These are phyloP conservation scores for Harpagifer antarcticus DNA, from an alignment of 2,797 vertebrate species.

Conservation along the genomic window DNA sequence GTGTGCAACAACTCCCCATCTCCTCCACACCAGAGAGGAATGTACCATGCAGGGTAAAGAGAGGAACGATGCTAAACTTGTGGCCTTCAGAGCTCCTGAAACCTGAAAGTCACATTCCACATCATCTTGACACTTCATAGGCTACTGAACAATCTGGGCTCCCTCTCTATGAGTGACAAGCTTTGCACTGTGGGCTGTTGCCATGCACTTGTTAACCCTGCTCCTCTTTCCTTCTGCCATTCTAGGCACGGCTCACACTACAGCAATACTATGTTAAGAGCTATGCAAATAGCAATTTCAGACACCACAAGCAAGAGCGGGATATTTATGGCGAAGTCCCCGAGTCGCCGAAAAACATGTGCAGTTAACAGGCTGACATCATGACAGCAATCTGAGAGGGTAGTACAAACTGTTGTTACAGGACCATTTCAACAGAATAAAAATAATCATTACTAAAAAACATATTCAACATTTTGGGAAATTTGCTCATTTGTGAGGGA, in stretches of 20 bases:
- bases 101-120: constrained; percentile 81
- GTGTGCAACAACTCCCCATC: constrained; percentile 57
- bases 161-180: constrained; percentile 75
- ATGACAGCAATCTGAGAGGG: constrained; percentile 25
- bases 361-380: constrained; percentile 36
- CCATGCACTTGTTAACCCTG: constrained; percentile 80
- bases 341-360: constrained; percentile 41
- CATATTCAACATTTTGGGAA: not conserved
- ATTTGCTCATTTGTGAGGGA: not conserved
- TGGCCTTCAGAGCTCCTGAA: constrained; percentile 62
- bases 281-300: constrained; percentile 71
- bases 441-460: not conserved
- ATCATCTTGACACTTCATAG: constrained; percentile 64
- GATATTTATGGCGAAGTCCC: constrained; percentile 70
- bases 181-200: constrained; percentile 69
- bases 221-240: constrained; percentile 74
- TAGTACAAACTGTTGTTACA: constrained; percentile 16
- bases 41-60: constrained; percentile 62
- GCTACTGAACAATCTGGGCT: constrained; percentile 57
- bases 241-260: constrained; percentile 64
- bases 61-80: constrained; percentile 52
- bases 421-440: not conserved
- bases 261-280: constrained; percentile 68
- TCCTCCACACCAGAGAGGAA: constrained; percentile 66
- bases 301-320: constrained; percentile 65